Percentiles rank a stretch among this genome's conserved stretches.
Conservation (phyloP, 2,797 vertebrate species). For the Xenops minutus region DNA sequence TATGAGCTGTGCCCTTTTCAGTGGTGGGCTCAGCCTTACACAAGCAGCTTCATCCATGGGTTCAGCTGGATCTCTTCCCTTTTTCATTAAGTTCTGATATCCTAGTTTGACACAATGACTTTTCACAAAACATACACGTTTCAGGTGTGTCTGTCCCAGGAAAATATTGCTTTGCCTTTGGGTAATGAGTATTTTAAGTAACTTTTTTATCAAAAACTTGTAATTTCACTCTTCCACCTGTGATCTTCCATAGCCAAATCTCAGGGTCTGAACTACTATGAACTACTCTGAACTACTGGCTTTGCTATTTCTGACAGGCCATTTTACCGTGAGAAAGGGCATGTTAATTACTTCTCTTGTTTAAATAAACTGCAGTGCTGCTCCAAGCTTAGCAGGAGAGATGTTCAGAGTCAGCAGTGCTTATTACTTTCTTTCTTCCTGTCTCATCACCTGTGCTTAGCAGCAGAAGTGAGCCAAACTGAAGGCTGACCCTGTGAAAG, state of each 20-base stretch:
- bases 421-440: not conserved
- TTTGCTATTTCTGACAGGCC: not conserved
- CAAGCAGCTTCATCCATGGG: not conserved
- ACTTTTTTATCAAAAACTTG: not conserved
- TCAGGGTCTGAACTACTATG: not conserved
- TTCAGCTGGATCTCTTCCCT: not conserved
- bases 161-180: not conserved
- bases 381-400: not conserved
- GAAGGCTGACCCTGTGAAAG: not conserved
- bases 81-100: not conserved
- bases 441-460: not conserved
- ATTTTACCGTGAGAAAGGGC: not conserved
- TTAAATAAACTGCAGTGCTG: not conserved
- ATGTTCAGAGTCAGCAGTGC: not conserved
- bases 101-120: not conserved
- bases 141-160: not conserved
- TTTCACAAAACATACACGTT: not conserved
- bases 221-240: not conserved
- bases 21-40: not conserved
- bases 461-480: not conserved
- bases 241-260: not conserved
- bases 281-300: conserved; percentile 3
- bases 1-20: not conserved
- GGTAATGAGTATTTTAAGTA: not conserved
- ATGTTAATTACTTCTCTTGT: not conserved